Conservation (phyloP, 2,888 invertebrate species). For the Acanthosepion lycidas region DNA sequence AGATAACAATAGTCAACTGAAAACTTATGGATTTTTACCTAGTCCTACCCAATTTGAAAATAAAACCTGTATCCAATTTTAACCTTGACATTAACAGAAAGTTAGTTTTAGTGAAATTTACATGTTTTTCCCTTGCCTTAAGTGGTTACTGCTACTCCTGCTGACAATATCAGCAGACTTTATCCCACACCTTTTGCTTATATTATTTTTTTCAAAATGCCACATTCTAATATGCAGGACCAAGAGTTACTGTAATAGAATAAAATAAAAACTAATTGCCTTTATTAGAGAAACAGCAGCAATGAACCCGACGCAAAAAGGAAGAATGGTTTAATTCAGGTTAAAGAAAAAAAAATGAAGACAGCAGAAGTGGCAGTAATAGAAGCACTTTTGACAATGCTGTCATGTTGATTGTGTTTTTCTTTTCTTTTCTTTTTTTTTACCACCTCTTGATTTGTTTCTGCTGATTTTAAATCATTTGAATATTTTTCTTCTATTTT, state of each 20-base stretch:
- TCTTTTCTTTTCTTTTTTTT: neutral
- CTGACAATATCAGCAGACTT: neutral
- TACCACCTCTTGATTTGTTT: neutral
- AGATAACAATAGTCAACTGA: too few species aligned
- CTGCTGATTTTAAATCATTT: neutral
- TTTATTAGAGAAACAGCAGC: neutral
- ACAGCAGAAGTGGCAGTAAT: neutral
- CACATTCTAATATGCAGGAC: neutral
- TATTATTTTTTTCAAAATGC: neutral
- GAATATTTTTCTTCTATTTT: neutral
- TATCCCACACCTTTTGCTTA: neutral
- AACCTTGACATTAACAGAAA: neutral
- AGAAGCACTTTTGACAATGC: neutral
- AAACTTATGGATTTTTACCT: too few species aligned
- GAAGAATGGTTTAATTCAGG: too few species aligned
- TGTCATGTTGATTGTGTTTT: neutral
- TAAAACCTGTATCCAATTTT: neutral
- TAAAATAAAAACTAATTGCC: neutral
- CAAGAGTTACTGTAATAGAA: neutral
- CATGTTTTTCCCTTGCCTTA: neutral
- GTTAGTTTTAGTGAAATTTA: neutral
- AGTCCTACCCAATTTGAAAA: neutral
- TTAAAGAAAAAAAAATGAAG: too few species aligned
- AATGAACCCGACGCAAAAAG: too few species aligned
- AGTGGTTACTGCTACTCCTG: constrained; percentile 17